Conservation (phyloP, 2,113 vertebrate species). For the Pristiophorus japonicus region DNA sequence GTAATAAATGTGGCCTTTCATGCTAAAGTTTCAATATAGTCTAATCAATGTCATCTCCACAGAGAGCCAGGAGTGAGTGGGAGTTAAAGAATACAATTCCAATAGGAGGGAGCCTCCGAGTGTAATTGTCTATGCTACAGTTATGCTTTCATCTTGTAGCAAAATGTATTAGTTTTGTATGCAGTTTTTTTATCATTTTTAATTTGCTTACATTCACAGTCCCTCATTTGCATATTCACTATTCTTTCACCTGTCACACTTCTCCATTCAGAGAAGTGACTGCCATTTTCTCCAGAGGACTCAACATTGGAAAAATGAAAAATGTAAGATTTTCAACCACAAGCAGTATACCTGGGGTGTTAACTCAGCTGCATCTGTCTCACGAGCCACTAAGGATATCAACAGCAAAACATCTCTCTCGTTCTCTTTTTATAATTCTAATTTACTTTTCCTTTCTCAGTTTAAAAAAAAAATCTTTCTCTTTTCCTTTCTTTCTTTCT, state of each 20-base stretch:
- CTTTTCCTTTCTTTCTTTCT: neutral
- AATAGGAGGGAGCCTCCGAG: neutral
- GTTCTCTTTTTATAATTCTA: neutral
- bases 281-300: too few species aligned
- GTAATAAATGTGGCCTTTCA: neutral
- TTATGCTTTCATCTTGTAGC: neutral
- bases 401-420: neutral
- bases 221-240: neutral
- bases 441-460: neutral
- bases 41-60: neutral
- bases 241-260: neutral
- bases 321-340: neutral
- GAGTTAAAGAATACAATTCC: slow-evolving; percentile 19
- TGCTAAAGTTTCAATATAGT: neutral
- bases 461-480: neutral
- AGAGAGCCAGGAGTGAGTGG: neutral
- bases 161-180: neutral
- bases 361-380: neutral
- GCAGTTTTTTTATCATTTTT: neutral
- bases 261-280: neutral
- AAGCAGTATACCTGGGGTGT: neutral
- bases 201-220: neutral
- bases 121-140: neutral
- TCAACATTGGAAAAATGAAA: neutral
- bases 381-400: neutral